Conservation (phyloP, 2,113 vertebrate species). For the Mohoua ochrocephala region DNA sequence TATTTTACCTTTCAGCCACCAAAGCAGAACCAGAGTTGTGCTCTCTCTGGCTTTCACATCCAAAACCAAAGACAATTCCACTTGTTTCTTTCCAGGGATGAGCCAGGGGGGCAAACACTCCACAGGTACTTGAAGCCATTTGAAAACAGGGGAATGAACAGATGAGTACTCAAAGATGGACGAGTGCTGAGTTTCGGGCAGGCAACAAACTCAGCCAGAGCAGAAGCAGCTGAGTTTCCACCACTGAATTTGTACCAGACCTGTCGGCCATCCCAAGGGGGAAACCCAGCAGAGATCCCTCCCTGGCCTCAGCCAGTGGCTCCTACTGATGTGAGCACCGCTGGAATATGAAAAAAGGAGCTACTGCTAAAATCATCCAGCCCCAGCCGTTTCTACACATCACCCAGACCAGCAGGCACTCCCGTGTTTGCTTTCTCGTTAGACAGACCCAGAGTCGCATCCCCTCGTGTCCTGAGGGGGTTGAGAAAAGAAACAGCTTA, state of each 20-base stretch:
- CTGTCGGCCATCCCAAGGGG: background rate
- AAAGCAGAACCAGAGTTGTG: background rate
- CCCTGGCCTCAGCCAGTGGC: background rate
- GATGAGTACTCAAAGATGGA: background rate
- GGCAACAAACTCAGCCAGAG: background rate
- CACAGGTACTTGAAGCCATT: background rate
- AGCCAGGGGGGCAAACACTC: background rate
- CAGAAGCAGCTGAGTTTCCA: background rate
- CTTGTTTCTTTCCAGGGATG: background rate
- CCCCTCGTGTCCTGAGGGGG: background rate
- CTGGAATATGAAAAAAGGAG: background rate
- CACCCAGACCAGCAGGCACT: background rate
- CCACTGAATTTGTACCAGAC: rapidly evolving
- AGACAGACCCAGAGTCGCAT: background rate
- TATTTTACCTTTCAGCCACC: background rate
- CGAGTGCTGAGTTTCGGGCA: background rate
- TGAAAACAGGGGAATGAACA: background rate
- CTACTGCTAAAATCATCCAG: background rate
- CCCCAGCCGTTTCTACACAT: rapidly evolving
- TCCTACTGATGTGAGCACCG: rapidly evolving
- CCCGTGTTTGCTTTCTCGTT: background rate
- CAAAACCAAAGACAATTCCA: background rate
- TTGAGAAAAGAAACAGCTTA: background rate
- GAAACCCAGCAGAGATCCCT: background rate
- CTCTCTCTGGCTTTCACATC: background rate